These are phyloP conservation scores for Drosophila kokeensis DNA, from an alignment of 2,888 invertebrate species.

Conservation along the genomic window DNA sequence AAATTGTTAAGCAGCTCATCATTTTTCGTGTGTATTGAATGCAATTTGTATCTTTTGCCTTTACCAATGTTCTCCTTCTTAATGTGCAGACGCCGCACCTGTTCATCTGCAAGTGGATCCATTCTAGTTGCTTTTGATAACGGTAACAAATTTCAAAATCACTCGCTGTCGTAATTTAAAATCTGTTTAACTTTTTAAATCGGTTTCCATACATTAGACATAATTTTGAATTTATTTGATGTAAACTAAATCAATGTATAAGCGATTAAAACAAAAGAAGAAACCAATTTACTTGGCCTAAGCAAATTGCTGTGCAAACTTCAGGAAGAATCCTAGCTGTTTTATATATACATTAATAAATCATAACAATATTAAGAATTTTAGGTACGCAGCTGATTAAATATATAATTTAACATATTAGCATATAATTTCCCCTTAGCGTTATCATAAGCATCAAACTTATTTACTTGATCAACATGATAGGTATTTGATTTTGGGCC, in stretches of 20 bases:
- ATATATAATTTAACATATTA: too few species aligned
- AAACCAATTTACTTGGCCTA: neutral
- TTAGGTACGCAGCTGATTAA: neutral
- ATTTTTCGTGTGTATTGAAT: conserved; percentile 26
- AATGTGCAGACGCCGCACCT: conserved; percentile 20
- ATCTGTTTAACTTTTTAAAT: neutral
- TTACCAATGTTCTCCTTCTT: conserved; percentile 34
- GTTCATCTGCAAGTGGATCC: conserved; percentile 12
- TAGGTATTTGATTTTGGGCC: neutral
- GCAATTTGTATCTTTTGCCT: neutral
- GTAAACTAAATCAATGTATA: neutral
- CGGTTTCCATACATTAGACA: neutral
- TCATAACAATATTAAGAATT: neutral
- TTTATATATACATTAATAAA: neutral
- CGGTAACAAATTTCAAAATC: neutral
- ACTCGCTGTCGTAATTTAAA: neutral
- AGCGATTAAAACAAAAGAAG: neutral
- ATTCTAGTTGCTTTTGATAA: conserved; percentile 7
- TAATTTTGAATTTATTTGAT: conserved; percentile 36
- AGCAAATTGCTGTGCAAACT: neutral
- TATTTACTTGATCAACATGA: conserved; percentile 1
- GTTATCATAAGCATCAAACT: neutral
- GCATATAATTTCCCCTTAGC: too few species aligned
- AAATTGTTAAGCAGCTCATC: conserved; percentile 23
- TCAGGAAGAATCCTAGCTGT: neutral